Percentiles rank a stretch among this genome's conserved stretches.
Conservation (phyloP, 1,140 invertebrate genomes). For the Campoletis sonorensis region DNA sequence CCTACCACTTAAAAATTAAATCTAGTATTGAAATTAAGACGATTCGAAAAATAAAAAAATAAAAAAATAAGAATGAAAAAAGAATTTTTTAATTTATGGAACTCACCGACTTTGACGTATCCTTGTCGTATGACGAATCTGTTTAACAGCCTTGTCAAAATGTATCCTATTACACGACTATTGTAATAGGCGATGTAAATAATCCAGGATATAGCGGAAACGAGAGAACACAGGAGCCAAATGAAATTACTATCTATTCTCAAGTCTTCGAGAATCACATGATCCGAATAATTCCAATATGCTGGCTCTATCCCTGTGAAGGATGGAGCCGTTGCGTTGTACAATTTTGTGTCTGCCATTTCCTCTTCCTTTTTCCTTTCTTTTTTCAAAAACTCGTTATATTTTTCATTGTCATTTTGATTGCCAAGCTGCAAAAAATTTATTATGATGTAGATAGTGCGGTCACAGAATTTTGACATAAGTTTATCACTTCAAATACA, state of each 20-base stretch:
- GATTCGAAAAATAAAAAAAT: too few species aligned
- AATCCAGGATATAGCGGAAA: constrained; percentile 90
- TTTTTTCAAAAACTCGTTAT: constrained; percentile 63
- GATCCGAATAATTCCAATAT: constrained; percentile 72
- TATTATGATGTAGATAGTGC: background rate
- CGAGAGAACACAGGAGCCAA: constrained; percentile 87
- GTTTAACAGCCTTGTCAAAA: constrained; percentile 93
- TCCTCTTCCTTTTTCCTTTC: constrained; percentile 82
- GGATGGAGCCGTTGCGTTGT: constrained; percentile 65
- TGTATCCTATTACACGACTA: constrained; percentile 92
- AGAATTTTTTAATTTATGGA: constrained; percentile 40
- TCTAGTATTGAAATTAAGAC: too few species aligned
- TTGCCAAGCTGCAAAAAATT: constrained; percentile 10
- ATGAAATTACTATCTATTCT: constrained; percentile 90
- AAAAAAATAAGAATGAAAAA: too few species aligned
- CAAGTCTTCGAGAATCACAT: constrained; percentile 82
- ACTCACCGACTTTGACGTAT: constrained; percentile 93
- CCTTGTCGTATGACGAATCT: constrained; percentile 90
- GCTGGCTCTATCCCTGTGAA: constrained; percentile 66
- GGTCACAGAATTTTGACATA: background rate
- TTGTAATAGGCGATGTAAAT: constrained; percentile 98
- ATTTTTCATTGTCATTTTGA: background rate
- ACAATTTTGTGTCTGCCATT: constrained; percentile 65
- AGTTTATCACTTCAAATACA: too few species aligned
- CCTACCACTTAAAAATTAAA: too few species aligned